Base-by-base conservation (phyloP, 2,797 vertebrate species). In the Lutra lutra region DNA sequence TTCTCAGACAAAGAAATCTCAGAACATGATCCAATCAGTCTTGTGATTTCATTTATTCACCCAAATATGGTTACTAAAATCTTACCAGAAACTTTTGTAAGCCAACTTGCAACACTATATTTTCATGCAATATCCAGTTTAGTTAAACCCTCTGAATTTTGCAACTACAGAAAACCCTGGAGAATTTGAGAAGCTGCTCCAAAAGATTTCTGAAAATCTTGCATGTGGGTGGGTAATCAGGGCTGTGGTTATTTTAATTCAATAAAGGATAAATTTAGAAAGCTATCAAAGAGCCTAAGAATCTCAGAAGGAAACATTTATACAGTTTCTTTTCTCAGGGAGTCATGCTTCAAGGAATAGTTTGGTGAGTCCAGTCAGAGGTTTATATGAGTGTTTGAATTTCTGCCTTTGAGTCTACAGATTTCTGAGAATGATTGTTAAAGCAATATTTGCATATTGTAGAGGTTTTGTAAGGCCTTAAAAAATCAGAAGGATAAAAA, bases 191-290 rank as follows among this genome's bases (percentile, higher is more conserved):
- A 70, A 72, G n/a, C 92, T 88, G 85, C 68, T 95, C 56, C n/a
- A 38, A 87, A 85, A 94, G 66, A 86, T 92, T 93, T 95, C 85
- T 96, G 88, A 96, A 95, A 97, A 94, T 93, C 88, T 84, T 92
- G 56, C 14, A 7, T 96, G 97, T 83, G 95, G 72, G 94, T 60
- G 68, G 87, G 72, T 95, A 89, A 95, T 97, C 72, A 83, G 96
- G 73, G 27, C 82, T 94, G 72, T 96, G 78, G 77, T 96, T 95
- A 96, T 96, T 96, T 96, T 97, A 97, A 97, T 95, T 96, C 82
- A 98, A 96, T 95, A 88, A 94, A 92, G 82, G 85, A 89, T 97
- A 96, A 97, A 95, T 96, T 97, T 73, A 97, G 96, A 97, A 98
- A 91, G 89, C 90, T 96, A 91, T 92, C 96, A 75, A 46, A 93